Conservation (phyloP, 2,797 vertebrate genomes). For the Eremophila alpestris region DNA sequence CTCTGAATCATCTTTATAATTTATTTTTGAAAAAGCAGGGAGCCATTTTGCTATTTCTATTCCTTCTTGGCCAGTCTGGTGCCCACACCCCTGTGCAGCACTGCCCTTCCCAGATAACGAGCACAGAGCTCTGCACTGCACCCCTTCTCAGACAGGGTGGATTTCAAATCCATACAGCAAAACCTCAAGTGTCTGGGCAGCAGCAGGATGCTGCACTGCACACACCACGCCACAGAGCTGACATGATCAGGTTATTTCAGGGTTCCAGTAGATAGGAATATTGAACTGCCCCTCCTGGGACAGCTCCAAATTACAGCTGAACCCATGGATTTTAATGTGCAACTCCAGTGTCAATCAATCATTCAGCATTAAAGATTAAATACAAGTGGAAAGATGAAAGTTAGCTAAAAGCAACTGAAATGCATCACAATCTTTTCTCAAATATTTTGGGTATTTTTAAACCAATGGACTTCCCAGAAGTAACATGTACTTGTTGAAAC, state of each 20-base stretch:
- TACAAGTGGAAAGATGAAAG: neutral
- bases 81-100: neutral
- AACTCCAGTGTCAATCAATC: neutral
- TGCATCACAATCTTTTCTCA: neutral
- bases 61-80: neutral
- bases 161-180: neutral
- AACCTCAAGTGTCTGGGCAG: neutral
- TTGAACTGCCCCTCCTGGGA: neutral
- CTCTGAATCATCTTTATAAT: neutral
- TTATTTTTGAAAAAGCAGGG: neutral
- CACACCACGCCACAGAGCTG: neutral
- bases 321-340: neutral
- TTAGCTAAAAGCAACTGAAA: neutral
- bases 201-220: neutral
- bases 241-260: neutral
- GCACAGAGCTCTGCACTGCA: neutral
- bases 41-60: slow-evolving; percentile 2
- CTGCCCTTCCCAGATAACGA: neutral
- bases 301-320: neutral
- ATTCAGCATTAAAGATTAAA: neutral
- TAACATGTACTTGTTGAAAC: neutral
- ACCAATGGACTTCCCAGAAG: neutral
- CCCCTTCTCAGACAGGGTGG: neutral
- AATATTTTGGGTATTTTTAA: neutral
- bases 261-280: neutral